Base-by-base conservation (phyloP, 1,140 invertebrate species). In the Ceratina calcarata region DNA sequence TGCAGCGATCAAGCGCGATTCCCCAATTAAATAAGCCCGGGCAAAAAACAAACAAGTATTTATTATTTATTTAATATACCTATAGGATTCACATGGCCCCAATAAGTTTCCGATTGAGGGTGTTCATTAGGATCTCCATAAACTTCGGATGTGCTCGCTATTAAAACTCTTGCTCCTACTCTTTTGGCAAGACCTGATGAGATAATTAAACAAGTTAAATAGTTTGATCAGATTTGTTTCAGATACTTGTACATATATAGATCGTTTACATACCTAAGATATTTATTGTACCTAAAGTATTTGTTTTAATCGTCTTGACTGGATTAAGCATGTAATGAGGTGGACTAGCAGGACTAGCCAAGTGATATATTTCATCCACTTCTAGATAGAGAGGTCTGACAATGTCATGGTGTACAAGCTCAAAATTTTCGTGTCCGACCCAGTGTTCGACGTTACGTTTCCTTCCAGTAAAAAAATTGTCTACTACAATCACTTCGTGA, bases 241-340 rank as follows among this genome's bases (percentile, higher is more conserved):
- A 22, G 22, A 60, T 60, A 60, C 3, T 4, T 45, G 32, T 2
- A 69, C 10, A 3, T 22, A n/a, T 1, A 6, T 3, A 16, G 16
- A 24, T 13, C 45, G 55, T 69, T 55, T 67, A 84, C 94, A 93
- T 93, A 97, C 98, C 99, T 82, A 99, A 94, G 94, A 99, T 98
- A 94, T 99, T 99, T 82, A 99, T 99, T n/a, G 99, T 99, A 55
- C 99, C 99, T 84, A 99, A 94, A 20, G 98, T 99, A 92, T 99
- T 99, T 2, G 99, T 99, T 93, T 99, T 99, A 75, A 99, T 98
- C 22, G 99, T 99, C 94, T 99, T 99, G 0, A 99, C 99, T 53
- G 99, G 99, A 94, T 99, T 99, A 87, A 98, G 96, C 99, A 99
- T 99, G 90, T 99, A 99, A 94, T 99, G 99, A 2, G 98, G 98